Conservation (phyloP, 2,888 invertebrate species). For the Cybosia mesomella region DNA sequence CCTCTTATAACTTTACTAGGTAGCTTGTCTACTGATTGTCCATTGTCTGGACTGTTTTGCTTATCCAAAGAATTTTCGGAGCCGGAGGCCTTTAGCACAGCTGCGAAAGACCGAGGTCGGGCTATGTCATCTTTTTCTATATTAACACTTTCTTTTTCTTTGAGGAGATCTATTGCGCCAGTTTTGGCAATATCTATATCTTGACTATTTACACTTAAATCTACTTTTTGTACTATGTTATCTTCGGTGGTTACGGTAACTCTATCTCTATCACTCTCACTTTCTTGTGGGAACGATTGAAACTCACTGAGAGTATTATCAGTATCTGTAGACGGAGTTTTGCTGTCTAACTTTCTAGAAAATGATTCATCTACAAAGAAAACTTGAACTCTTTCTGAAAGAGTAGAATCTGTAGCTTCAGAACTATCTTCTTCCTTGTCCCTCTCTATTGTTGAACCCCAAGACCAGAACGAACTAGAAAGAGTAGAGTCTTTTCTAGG, state of each 20-base stretch:
- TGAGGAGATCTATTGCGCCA: constrained; percentile 72
- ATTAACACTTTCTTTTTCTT: constrained; percentile 54
- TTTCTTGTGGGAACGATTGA: constrained; percentile 71
- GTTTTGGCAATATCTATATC: constrained; percentile 60
- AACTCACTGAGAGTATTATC: constrained; percentile 82
- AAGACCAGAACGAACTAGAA: constrained; percentile 82
- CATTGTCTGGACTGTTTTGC: constrained; percentile 74
- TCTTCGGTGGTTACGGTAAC: constrained; percentile 85
- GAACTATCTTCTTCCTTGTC: constrained; percentile 76
- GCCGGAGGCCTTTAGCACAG: constrained; percentile 78
- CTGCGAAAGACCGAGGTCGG: constrained; percentile 78
- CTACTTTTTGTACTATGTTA: constrained; percentile 84
- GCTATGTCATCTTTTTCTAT: constrained; percentile 60
- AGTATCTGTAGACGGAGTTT: constrained; percentile 82
- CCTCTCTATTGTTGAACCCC: constrained; percentile 75
- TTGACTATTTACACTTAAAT: constrained; percentile 74
- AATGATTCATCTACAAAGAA: constrained; percentile 82
- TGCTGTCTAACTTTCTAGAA: constrained; percentile 79
- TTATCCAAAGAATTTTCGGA: constrained; percentile 79
- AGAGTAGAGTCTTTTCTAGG: constrained; percentile 80
- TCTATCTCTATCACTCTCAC: constrained; percentile 60
- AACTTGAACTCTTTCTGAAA: constrained; percentile 81
- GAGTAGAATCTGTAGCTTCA: constrained; percentile 79
- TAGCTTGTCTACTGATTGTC: constrained; percentile 80
- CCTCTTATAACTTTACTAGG: constrained; percentile 86